Evolutionary conservation across 2,888 invertebrate genomes (phyloP), one percentile per base, ranked within the genome.

Genomic region (Trichopria drosophilae): DNA sequence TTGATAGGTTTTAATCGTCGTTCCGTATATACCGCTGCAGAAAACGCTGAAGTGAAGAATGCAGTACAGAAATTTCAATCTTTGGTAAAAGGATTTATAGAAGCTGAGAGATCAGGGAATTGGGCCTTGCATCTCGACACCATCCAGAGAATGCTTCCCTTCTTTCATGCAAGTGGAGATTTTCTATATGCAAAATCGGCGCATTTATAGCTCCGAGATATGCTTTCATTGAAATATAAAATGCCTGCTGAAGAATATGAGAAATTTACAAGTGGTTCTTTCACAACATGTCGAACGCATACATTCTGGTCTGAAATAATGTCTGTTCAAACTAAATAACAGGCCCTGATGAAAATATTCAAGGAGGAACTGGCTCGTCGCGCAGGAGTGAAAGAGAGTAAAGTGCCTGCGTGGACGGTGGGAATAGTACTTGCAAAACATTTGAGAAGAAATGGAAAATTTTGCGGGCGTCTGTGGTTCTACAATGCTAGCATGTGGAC

Each of bases 121-220:
- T 70, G 66, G 64, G 31, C 62, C 15, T 34, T 63, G 12, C n/a
- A n/a, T n/a, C n/a, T n/a, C n/a, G n/a, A n/a, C n/a, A n/a, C n/a
- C n/a, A n/a, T n/a, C n/a, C n/a, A n/a, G n/a, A n/a, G n/a, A n/a
- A n/a, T n/a, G n/a, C n/a, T n/a, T n/a, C n/a, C n/a, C n/a, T n/a
- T n/a, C n/a, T n/a, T 72, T 55, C 67, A 72, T 58, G 67, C 71
- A 20, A 58, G 58, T 48, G 72, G 74, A 10, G 68, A 76, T 61
- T 71, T 71, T 42, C 42, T 58, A 3, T 71, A 73, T 58, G 67
- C 70, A 28, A n/a, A n/a, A n/a, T n/a, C n/a, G n/a, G n/a, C n/a
- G n/a, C n/a, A n/a, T n/a, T n/a, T n/a, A n/a, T n/a, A 70, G 68
- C 58, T 67, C 59, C 36, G 57, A 37, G 22, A 37, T n/a, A 37